Evolutionary conservation across 1,140 invertebrate species (phyloP).

Genomic region (Drosophila aff.): DNA sequence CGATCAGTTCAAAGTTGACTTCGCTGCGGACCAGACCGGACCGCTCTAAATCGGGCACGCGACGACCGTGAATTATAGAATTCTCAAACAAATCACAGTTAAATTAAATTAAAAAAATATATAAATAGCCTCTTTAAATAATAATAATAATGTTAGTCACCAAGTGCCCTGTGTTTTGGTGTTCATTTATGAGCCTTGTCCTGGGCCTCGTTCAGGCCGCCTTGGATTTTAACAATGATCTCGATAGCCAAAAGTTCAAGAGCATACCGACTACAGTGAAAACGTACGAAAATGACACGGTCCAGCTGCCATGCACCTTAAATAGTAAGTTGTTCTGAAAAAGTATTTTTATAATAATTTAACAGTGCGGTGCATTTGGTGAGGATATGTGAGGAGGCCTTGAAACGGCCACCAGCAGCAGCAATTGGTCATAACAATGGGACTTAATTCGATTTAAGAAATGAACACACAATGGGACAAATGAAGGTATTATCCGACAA

Average conservation of each 20-base stretch:
- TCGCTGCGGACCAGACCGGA: conserved; percentile 51
- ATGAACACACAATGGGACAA: conserved; percentile 61
- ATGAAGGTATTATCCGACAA: conserved; percentile 56
- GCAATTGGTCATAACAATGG: conserved; percentile 70
- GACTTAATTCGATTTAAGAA: conserved; percentile 71
- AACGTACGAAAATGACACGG: conserved; percentile 90
- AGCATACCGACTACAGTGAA: conserved; percentile 90
- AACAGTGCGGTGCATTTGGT: background rate
- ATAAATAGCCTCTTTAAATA: background rate
- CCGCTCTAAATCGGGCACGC: conserved; percentile 27
- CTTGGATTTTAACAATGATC: conserved; percentile 72
- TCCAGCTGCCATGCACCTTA: conserved; percentile 89
- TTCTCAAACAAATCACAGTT: conserved; percentile 36
- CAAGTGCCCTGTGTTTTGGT: conserved; percentile 32
- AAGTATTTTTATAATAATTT: background rate
- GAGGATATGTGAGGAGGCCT: conserved; percentile 32
- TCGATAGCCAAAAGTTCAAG: conserved; percentile 85
- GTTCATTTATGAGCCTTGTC: conserved; percentile 26
- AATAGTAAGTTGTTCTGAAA: conserved; percentile 68
- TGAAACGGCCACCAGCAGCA: conserved; percentile 46
- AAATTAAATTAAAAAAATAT: conserved; percentile 64
- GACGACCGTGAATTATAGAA: conserved; percentile 47
- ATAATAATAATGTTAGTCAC: conserved; percentile 15
- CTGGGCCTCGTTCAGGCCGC: conserved; percentile 26
- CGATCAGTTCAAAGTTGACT: conserved; percentile 68